These are phyloP conservation scores for Schrankia costaestrigalis DNA, from an alignment of 2,888 invertebrate species.

Conservation along the genomic window DNA sequence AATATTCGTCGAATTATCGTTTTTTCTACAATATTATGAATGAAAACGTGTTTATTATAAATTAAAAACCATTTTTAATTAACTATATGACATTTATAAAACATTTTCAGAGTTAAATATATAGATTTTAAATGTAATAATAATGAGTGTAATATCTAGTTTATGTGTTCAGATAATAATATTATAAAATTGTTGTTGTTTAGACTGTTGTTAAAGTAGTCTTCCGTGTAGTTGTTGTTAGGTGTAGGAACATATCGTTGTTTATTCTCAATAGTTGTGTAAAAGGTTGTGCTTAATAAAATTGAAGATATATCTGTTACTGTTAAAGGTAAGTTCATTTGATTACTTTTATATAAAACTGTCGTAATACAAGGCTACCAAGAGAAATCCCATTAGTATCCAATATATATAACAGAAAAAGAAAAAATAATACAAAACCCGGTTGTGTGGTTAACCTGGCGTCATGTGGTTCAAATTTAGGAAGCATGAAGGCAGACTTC, in stretches of 20 bases:
- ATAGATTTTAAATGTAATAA: constrained; percentile 28
- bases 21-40: constrained; percentile 63
- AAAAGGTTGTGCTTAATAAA: constrained; percentile 60
- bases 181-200: constrained; percentile 30
- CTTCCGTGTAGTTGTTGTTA: constrained; percentile 26
- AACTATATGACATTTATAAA: constrained; percentile 21
- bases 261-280: constrained; percentile 47
- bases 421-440: no score
- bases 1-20: constrained; percentile 50
- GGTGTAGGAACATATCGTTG: constrained; percentile 28
- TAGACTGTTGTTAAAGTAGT: constrained; percentile 34
- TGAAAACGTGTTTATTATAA: constrained; percentile 54
- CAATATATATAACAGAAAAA: no score
- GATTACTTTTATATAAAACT: not conserved
- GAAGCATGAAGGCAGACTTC: no score
- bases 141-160: constrained; percentile 26
- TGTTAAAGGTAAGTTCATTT: constrained; percentile 55
- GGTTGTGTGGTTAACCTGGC: no score
- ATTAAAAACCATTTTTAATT: constrained; percentile 30
- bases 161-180: constrained; percentile 34
- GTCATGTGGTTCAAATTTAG: no score
- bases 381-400: not conserved
- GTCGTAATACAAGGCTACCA: not conserved
- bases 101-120: constrained; percentile 19
- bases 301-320: constrained; percentile 58